Base-by-base conservation (phyloP, 2,888 invertebrate genomes). In the Neria commutata region DNA sequence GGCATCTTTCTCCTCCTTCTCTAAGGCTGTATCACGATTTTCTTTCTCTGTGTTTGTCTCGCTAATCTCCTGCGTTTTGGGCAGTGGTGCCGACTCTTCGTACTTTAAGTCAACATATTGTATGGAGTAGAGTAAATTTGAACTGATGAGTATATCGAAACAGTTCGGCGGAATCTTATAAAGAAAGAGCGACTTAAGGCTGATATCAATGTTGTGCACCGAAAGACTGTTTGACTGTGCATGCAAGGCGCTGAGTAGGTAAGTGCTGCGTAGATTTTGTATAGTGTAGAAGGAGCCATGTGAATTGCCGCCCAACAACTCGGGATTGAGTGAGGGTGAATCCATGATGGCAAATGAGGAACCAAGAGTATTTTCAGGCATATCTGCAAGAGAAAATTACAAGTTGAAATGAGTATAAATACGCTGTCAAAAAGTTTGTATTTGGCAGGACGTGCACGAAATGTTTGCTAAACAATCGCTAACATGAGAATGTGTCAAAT, bases 161-260 rank as follows among this genome's bases (percentile, higher is more conserved):
- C 87, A 86, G 56, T 85, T 84, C 37, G 85, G 83, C 42, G 89
- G 87, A 67, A 91, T 82, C 80, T 88, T 89, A 76, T 91, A 89
- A 49, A 89, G 84, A 78, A 87, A 88, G 58, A 89, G 78, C 11
- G 90, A 89, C 61, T 86, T 86, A 57, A 87, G 83, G 69, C 87
- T 88, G 50, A 89, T 83, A 73, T 88, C 87, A 65, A 87, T 86
- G 69, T 86, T 86, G 75, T 89, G 89, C 60, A 91, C 81, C n/a
- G 82, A 79, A 46, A 82, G 65, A 49, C 78, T 81, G 65, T 80
- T 76, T 17, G 78, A 77, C 48, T 77, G 76, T 56, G 72, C 71
- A 63, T 82, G 81, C 58, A 82, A 62, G 3, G 82, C 82, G 67
- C 82, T 82, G 11, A 82, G 64, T 54, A 82, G 64, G 65, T 79